Evolutionary conservation across 2,797 vertebrate species (phyloP).

Genomic region (Dallia pectoralis): DNA sequence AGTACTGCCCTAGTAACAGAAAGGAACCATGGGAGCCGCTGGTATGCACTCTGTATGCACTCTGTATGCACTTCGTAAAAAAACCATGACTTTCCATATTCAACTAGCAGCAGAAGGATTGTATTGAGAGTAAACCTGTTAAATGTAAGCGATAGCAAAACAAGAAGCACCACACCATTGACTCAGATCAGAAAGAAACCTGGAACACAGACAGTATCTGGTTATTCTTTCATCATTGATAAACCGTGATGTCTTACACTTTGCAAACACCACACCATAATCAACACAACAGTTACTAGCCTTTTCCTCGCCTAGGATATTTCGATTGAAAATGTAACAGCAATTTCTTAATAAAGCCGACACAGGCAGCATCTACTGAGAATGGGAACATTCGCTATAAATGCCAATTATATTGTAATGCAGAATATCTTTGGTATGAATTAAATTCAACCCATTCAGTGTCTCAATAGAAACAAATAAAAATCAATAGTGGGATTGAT

Average conservation of each 20-base stretch:
- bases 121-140: slow-evolving; percentile 33
- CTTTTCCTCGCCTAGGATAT: background rate
- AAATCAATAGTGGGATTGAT: background rate
- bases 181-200: background rate
- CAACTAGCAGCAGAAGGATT: slow-evolving; percentile 40
- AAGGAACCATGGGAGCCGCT: slow-evolving; percentile 4
- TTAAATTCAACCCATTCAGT: too few species aligned
- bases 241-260: background rate
- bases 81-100: slow-evolving; percentile 14
- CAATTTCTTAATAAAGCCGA: too few species aligned
- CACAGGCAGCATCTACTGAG: too few species aligned
- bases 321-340: too few species aligned
- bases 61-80: too few species aligned
- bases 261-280: background rate
- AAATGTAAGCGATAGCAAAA: background rate
- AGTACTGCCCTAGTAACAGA: background rate
- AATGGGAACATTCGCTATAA: too few species aligned
- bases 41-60: slow-evolving; percentile 7
- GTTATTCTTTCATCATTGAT: background rate
- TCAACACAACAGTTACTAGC: background rate
- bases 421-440: too few species aligned
- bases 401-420: too few species aligned
- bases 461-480: background rate
- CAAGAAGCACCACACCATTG: background rate
- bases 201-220: background rate